Evolutionary conservation across 2,888 invertebrate species (phyloP).

Genomic region (Corbicula japonica): DNA sequence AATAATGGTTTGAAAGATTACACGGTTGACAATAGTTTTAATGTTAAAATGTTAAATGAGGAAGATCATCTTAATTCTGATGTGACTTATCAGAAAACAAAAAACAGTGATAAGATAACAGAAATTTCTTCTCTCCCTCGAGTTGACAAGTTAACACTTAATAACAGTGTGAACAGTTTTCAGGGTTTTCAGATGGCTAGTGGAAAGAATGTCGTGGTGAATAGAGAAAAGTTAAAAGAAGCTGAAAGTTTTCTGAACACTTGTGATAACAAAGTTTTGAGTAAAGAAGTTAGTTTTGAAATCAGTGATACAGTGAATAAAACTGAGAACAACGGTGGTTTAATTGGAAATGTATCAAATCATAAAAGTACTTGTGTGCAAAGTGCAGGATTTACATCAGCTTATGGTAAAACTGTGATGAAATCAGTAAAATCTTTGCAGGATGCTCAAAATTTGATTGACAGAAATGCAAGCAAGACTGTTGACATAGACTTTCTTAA

Average conservation of each 20-base stretch:
- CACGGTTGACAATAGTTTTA: no score
- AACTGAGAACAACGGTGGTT: neutral
- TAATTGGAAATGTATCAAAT: neutral
- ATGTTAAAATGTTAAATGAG: no score
- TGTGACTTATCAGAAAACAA: no score
- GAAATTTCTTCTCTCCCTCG: no score
- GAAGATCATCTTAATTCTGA: no score
- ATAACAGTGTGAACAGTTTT: no score
- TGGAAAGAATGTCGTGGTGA: slow-evolving; percentile 43
- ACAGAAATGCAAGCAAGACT: no score
- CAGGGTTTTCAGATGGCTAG: slow-evolving; percentile 53
- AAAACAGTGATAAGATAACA: no score
- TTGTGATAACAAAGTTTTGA: neutral
- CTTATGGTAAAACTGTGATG: slow-evolving; percentile 4
- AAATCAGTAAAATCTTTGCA: neutral
- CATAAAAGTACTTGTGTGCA: neutral
- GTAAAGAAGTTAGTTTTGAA: neutral
- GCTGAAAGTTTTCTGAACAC: slow-evolving; percentile 40
- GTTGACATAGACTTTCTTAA: no score
- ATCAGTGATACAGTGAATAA: neutral
- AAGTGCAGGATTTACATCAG: neutral
- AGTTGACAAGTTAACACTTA: no score
- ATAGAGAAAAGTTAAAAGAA: slow-evolving; percentile 45
- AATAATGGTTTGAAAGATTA: neutral
- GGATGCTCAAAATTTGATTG: neutral